phyloP scores from a whole-genome alignment of 2,888 invertebrate genomes.

The Tridacna gigas region DNA sequence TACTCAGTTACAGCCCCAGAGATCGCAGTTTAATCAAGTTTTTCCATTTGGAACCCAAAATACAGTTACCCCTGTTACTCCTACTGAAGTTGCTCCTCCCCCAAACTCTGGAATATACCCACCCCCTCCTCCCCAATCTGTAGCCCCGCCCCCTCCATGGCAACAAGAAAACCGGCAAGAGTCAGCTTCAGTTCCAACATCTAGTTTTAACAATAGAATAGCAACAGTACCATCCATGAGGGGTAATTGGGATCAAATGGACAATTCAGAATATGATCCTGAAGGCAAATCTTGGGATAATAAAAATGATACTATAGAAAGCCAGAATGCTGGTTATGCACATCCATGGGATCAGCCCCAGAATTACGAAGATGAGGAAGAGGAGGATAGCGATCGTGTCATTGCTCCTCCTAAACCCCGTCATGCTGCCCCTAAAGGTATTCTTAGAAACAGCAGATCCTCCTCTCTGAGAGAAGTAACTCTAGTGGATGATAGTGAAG shows the following conservation, averaged over 20 bases:
- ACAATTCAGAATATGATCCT: neutral
- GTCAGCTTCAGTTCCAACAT: neutral
- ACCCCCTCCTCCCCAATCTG: slow-evolving; percentile 30
- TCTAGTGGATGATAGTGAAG: slow-evolving; percentile 55
- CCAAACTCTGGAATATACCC: slow-evolving; percentile 19
- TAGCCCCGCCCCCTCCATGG: slow-evolving; percentile 38
- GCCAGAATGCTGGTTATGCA: slow-evolving; percentile 36
- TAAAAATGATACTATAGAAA: slow-evolving; percentile 12
- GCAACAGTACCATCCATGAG: slow-evolving; percentile 31
- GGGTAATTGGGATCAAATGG: slow-evolving; percentile 37
- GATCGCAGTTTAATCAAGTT: slow-evolving; percentile 7
- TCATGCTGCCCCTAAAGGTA: slow-evolving; percentile 67
- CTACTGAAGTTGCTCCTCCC: slow-evolving; percentile 32
- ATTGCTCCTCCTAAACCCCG: slow-evolving; percentile 56
- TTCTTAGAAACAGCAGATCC: slow-evolving; percentile 65
- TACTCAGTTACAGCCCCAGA: slow-evolving; percentile 3
- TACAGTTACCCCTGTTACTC: neutral
- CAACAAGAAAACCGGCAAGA: slow-evolving; percentile 30
- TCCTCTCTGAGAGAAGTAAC: slow-evolving; percentile 68
- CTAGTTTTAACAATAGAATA: slow-evolving; percentile 38
- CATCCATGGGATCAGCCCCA: slow-evolving; percentile 61
- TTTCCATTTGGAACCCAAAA: slow-evolving; percentile 26
- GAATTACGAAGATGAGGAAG: slow-evolving; percentile 59
- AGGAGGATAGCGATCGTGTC: slow-evolving; percentile 44
- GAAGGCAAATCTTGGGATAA: slow-evolving; percentile 27